Percentiles rank a stretch among this genome's conserved stretches.
Conservation (phyloP, 2,797 vertebrate genomes). For the Phoxinus dragarum region DNA sequence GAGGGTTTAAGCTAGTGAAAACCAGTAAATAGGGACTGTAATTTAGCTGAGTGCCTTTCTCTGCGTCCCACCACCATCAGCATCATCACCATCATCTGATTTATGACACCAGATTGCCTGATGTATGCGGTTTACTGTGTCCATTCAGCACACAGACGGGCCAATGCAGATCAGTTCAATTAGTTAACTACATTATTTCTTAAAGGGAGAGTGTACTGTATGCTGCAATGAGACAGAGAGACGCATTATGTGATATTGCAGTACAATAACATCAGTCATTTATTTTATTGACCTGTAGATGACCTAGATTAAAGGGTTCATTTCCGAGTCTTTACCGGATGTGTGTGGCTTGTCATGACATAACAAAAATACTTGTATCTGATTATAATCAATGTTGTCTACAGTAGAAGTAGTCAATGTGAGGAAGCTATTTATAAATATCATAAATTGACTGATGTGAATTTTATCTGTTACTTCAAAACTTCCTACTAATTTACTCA, state of each 20-base stretch:
- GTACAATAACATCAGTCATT: background rate
- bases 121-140: constrained; percentile 22
- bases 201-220: background rate
- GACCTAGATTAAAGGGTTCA: background rate
- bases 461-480: no score
- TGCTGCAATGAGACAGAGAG: background rate
- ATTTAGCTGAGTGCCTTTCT: constrained; percentile 55
- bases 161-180: constrained; percentile 30
- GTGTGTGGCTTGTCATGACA: background rate
- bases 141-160: constrained; percentile 22
- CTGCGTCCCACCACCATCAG: background rate
- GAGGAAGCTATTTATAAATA: background rate
- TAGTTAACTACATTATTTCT: constrained; percentile 34
- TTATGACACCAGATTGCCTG: constrained; percentile 28
- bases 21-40: constrained; percentile 48
- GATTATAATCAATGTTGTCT: background rate
- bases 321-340: background rate
- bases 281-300: constrained; percentile 2
- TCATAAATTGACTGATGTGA: no score
- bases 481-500: no score
- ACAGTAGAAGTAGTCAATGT: background rate
- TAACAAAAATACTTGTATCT: background rate
- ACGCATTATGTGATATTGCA: background rate
- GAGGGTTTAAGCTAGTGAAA: constrained; percentile 34
- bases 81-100: no score